A percentile compares a stretch with the other conserved stretches of the same genome.
These are phyloP conservation scores for Athene noctua DNA, from an alignment of 2,113 vertebrate genomes.

Conservation along the genomic window DNA sequence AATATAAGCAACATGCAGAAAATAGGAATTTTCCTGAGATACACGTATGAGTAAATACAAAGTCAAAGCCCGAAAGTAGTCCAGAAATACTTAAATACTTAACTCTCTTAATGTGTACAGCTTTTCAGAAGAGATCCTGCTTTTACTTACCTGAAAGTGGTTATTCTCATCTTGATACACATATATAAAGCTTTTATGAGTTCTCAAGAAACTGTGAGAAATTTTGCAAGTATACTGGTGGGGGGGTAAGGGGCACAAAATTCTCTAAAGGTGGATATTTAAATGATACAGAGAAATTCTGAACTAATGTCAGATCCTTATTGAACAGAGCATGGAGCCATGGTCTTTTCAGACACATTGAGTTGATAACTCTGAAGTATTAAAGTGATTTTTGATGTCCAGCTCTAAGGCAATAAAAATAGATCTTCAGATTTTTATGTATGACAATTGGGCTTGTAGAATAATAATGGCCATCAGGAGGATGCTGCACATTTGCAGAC, in stretches of 20 bases:
- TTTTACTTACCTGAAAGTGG: background rate
- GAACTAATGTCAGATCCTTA: background rate
- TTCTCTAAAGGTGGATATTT: background rate
- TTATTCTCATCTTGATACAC: background rate
- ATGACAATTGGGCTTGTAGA: background rate
- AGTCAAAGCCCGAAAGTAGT: background rate
- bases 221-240: background rate
- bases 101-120: background rate
- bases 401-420: conserved; percentile 39
- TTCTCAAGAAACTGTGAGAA: background rate
- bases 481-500: conserved; percentile 8
- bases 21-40: background rate
- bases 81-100: background rate
- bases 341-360: background rate
- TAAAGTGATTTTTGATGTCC: conserved; percentile 40
- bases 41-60: background rate
- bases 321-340: background rate
- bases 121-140: background rate
- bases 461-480: background rate
- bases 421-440: conserved; percentile 15
- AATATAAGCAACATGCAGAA: background rate
- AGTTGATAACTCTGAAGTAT: background rate
- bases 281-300: background rate
- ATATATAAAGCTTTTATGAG: background rate
- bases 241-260: background rate